Evolutionary conservation across 2,797 vertebrate genomes (phyloP), one percentile per base, ranked within the genome.

Genomic region (Alcedo atthis): DNA sequence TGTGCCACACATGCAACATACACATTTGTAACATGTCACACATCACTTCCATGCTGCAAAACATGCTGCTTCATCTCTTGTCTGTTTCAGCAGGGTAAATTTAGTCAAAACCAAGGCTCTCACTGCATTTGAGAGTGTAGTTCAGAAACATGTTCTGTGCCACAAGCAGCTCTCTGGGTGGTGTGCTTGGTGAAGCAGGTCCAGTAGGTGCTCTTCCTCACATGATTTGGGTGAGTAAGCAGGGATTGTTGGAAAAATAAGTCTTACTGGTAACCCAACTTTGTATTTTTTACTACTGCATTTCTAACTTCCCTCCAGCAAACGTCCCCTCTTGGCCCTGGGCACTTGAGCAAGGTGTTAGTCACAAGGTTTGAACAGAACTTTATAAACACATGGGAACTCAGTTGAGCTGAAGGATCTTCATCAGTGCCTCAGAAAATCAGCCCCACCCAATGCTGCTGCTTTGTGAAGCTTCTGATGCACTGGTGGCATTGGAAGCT

Each of bases 21-120:
- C 93, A 91, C 84, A 95, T 96, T 89, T 96, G 96, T 95, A 97
- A 97, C 87, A 37, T 37, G 35, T 10, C 35, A 37, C 35, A 37
- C 35, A 21, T 48, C 42, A 61, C 49, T 17, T 69, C 76, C 1
- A 1, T 49, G 61, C 77, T 85, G 54, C 43, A 91, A 80, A 91
- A 64, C 1, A 6, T 61, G 35, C 7, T 28, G 28, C 37, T 93
- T 90, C 81, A 13, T 24, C 53, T 75, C 71, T 67, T 90, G 68
- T 33, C 68, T 90, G 33, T 66, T 86, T 77, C 85, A 75, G 43
- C 22, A 42, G 64, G 33, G 48, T 54, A n/a, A 67, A 80, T 42
- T 8, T 22, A 32, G 32, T 33, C 4, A 3, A 68, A 71, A 64
- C 37, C 26, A 59, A 57, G n/a, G 42, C 53, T 82, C 15, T 35